A percentile compares a stretch with the other conserved stretches of the same genome.
phyloP scores from a whole-genome alignment of 2,113 vertebrate genomes.

The Lagenorhynchus albirostris region DNA sequence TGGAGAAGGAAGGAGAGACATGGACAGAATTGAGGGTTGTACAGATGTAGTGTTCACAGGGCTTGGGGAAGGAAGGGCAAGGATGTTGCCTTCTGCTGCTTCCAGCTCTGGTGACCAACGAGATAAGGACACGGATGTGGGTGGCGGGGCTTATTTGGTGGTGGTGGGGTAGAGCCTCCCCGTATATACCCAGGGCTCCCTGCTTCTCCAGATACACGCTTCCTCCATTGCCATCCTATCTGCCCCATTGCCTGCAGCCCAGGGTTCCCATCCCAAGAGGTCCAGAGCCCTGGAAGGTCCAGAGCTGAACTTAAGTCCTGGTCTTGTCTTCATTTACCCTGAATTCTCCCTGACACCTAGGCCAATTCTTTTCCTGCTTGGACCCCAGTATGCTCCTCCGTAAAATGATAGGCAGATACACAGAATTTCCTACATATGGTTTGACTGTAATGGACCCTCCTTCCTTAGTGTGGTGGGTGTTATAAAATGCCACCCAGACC shows the following conservation, averaged over 20 bases:
- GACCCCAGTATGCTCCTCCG: neutral
- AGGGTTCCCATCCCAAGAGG: rapidly evolving
- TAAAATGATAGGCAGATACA: neutral
- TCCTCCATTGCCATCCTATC: neutral
- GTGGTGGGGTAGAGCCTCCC: no score
- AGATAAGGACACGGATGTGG: neutral
- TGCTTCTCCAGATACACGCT: no score
- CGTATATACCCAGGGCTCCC: rapidly evolving
- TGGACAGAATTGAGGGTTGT: neutral
- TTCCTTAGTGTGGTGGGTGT: neutral
- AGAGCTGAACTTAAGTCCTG: neutral
- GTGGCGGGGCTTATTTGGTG: neutral
- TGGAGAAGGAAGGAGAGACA: neutral
- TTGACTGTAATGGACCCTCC: neutral
- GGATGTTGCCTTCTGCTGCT: neutral
- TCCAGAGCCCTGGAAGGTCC: no score
- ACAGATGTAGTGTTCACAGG: neutral
- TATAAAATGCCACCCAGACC: neutral
- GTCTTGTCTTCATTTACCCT: neutral
- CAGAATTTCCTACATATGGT: neutral
- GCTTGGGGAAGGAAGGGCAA: neutral
- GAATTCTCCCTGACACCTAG: neutral
- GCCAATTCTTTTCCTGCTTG: neutral
- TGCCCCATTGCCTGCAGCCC: neutral
- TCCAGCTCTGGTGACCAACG: neutral